Evolutionary conservation across 1,140 invertebrate genomes (phyloP).

Genomic region (Lordiphosa mommai): DNA sequence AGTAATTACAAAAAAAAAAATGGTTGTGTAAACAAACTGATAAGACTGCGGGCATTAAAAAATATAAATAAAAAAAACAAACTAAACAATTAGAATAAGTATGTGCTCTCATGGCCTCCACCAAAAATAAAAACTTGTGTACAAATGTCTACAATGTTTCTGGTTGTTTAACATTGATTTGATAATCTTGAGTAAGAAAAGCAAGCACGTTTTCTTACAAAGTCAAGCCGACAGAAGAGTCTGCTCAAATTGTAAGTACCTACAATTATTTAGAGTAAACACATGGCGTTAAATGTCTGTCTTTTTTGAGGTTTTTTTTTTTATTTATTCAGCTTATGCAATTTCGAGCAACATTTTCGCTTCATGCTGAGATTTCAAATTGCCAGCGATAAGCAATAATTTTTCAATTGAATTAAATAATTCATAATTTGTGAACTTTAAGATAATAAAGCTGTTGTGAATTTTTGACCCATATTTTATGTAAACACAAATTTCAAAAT

Average conservation of each 20-base stretch:
- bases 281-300: constrained; percentile 5
- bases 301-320: neutral
- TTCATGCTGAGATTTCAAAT: neutral
- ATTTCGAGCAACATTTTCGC: too few species aligned
- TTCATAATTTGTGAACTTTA: neutral
- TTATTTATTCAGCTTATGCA: neutral
- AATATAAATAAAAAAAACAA: constrained; percentile 21
- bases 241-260: neutral
- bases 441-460: constrained; percentile 29
- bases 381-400: constrained; percentile 16
- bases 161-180: neutral
- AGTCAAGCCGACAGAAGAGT: constrained; percentile 22
- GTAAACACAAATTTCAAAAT: neutral
- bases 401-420: constrained; percentile 6
- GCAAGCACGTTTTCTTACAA: constrained; percentile 4
- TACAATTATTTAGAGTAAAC: neutral
- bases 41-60: constrained; percentile 38
- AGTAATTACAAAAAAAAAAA: constrained; percentile 46
- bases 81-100: constrained; percentile 40
- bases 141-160: constrained; percentile 6
- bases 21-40: constrained; percentile 45
- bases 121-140: constrained; percentile 1
- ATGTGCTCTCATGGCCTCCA: constrained; percentile 5
- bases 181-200: neutral
- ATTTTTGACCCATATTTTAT: constrained; percentile 32